Percentiles rank a stretch among this genome's conserved stretches.
Evolutionary conservation across 92 coral and sea anemone species (phyloP).

Genomic region (Epizoanthus ramosus): DNA sequence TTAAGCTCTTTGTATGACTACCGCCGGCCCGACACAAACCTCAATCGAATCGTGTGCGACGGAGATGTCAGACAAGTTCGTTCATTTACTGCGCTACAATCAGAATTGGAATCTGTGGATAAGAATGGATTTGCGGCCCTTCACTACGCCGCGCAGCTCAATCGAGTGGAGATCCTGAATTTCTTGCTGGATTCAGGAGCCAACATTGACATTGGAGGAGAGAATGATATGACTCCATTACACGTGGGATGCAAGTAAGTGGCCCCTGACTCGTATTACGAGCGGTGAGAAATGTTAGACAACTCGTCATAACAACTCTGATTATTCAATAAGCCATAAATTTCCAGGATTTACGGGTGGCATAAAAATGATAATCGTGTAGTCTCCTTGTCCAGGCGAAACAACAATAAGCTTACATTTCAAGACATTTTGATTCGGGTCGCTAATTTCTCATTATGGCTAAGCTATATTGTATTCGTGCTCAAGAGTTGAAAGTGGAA

Average conservation of each 20-base stretch:
- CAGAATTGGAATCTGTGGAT: slow-evolving; percentile 50
- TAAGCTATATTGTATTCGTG: too few species aligned
- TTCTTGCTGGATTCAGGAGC: slow-evolving; percentile 55
- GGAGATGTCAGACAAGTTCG: slow-evolving; percentile 1
- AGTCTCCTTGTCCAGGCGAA: too few species aligned
- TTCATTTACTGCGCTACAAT: background rate
- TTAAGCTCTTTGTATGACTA: background rate
- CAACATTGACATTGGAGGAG: slow-evolving; percentile 40
- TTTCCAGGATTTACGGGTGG: too few species aligned
- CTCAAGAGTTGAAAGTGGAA: too few species aligned
- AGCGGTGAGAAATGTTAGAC: too few species aligned
- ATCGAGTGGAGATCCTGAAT: slow-evolving; percentile 45
- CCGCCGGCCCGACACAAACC: background rate
- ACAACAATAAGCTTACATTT: too few species aligned
- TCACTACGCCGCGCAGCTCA: slow-evolving; percentile 72
- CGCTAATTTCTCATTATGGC: too few species aligned
- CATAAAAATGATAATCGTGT: too few species aligned
- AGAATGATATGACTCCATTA: slow-evolving; percentile 62
- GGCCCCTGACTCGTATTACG: too few species aligned
- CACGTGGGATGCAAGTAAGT: slow-evolving; percentile 77
- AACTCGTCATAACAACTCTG: too few species aligned
- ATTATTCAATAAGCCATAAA: too few species aligned
- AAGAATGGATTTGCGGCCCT: slow-evolving; percentile 54
- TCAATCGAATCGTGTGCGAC: slow-evolving; percentile 18
- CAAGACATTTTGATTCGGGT: too few species aligned